A percentile compares a stretch with the other conserved stretches of the same genome.
These are phyloP conservation scores for Drosophila dunni DNA, from an alignment of 1,140 invertebrate genomes.

Conservation along the genomic window DNA sequence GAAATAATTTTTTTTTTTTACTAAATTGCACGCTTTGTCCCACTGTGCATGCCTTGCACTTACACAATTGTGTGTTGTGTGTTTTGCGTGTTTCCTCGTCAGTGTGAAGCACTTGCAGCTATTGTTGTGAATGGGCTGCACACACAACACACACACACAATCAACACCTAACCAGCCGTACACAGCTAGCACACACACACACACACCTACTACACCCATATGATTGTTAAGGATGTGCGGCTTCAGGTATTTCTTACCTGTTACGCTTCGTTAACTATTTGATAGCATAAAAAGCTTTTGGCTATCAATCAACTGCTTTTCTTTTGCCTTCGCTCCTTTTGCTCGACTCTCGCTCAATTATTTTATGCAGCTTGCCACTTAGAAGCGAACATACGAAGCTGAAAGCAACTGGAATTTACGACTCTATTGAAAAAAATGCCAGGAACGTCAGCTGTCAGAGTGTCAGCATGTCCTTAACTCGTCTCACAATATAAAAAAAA, in stretches of 20 bases:
- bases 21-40: too few species aligned
- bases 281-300: slow-evolving; percentile 75
- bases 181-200: slow-evolving; percentile 2
- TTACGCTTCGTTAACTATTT: slow-evolving; percentile 79
- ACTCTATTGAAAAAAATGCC: not conserved
- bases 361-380: slow-evolving; percentile 49
- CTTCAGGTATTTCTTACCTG: slow-evolving; percentile 58
- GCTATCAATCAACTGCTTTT: slow-evolving; percentile 74
- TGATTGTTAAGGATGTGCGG: slow-evolving; percentile 2
- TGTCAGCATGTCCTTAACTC: not conserved
- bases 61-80: not conserved
- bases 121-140: slow-evolving; percentile 20
- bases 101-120: slow-evolving; percentile 10
- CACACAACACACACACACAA: not conserved
- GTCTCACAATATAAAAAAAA: too few species aligned
- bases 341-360: slow-evolving; percentile 44
- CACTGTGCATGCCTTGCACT: not conserved
- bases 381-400: not conserved
- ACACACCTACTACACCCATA: not conserved
- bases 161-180: not conserved
- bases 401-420: not conserved
- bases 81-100: slow-evolving; percentile 1
- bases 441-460: not conserved
- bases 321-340: slow-evolving; percentile 1
- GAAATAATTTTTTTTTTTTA: too few species aligned